These are phyloP conservation scores for Molossus alvarezi DNA, from an alignment of 2,797 vertebrate genomes.

Conservation along the genomic window DNA sequence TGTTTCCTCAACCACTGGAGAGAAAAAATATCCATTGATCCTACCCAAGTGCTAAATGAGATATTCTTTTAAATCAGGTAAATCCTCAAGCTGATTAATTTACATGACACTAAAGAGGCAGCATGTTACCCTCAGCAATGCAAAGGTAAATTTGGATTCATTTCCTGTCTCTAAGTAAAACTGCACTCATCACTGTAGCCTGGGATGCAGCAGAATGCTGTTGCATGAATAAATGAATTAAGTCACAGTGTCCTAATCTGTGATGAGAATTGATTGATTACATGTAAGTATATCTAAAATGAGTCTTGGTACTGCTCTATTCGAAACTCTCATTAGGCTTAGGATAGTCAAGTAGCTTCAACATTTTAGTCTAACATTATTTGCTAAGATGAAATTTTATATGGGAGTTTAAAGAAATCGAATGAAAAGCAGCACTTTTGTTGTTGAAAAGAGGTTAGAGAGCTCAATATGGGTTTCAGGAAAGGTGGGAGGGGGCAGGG, in stretches of 20 bases:
- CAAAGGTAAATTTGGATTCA: neutral
- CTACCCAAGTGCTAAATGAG: neutral
- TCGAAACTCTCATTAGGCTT: neutral
- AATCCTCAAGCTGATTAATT: slow-evolving; percentile 15
- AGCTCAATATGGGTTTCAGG: neutral
- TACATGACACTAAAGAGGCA: neutral
- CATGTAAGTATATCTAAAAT: neutral
- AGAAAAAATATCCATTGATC: neutral
- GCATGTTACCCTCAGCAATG: neutral
- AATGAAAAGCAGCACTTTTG: neutral
- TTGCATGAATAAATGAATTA: neutral
- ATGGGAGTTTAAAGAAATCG: neutral
- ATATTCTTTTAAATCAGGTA: neutral
- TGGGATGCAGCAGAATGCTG: neutral
- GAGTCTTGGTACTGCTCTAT: neutral
- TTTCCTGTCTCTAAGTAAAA: neutral
- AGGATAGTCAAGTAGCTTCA: neutral
- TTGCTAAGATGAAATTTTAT: neutral
- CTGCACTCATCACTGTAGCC: neutral
- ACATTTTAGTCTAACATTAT: neutral
- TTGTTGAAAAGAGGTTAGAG: neutral
- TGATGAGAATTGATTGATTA: neutral
- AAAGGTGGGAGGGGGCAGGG: neutral
- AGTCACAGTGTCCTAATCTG: neutral
- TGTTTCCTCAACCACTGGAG: neutral